phyloP scores from a whole-genome alignment of 2,113 vertebrate genomes.

The Gobiocypris rarus region DNA sequence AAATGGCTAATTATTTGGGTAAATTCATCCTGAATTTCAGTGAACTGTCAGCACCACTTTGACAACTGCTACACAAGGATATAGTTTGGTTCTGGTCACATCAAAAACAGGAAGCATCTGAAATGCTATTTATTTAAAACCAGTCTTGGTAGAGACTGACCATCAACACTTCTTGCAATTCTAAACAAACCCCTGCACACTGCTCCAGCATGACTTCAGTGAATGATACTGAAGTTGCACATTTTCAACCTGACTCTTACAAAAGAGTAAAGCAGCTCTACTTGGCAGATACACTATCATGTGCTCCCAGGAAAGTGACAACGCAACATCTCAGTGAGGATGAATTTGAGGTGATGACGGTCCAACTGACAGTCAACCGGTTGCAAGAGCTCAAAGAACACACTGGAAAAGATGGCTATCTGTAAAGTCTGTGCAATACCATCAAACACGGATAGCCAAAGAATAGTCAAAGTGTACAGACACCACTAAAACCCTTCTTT shows the following conservation, averaged over 20 bases:
- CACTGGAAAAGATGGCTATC: background rate
- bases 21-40: background rate
- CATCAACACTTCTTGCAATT: background rate
- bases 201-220: background rate
- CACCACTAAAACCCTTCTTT: background rate
- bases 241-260: conserved; percentile 27
- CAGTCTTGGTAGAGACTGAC: background rate
- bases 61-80: background rate
- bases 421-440: background rate
- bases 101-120: background rate
- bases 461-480: background rate
- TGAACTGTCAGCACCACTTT: background rate
- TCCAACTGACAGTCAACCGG: background rate
- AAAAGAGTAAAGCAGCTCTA: too few relatives aligned
- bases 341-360: background rate
- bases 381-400: background rate
- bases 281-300: conserved; percentile 37
- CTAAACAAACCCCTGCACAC: background rate
- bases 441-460: background rate
- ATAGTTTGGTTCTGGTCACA: background rate
- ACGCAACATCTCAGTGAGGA: background rate
- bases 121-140: too few relatives aligned
- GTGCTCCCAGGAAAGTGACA: background rate
- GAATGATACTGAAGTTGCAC: conserved; percentile 16
- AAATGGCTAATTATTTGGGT: conserved; percentile 19